phyloP scores from a whole-genome alignment of 2,888 invertebrate species.

The Dasypogon diadema region DNA sequence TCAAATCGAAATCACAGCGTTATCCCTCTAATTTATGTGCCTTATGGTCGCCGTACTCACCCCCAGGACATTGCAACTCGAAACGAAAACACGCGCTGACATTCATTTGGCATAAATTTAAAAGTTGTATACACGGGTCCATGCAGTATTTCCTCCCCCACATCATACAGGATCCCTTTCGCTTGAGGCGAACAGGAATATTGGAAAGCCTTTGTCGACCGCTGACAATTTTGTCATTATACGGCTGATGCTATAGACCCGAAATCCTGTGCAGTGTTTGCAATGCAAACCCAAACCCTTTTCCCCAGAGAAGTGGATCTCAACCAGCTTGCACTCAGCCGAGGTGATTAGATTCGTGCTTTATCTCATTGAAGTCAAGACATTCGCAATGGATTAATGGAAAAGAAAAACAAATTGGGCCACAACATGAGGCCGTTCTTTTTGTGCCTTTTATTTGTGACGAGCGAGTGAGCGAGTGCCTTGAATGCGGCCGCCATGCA shows the following conservation, averaged over 20 bases:
- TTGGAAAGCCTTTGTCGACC: neutral
- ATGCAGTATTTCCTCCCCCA: constrained; percentile 3
- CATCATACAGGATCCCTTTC: neutral
- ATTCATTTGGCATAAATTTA: constrained; percentile 52
- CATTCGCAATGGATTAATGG: constrained; percentile 35
- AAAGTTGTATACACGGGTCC: neutral
- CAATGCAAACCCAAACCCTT: neutral
- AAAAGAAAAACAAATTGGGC: constrained; percentile 1
- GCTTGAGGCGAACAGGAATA: neutral
- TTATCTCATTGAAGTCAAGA: constrained; percentile 13
- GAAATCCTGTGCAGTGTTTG: neutral
- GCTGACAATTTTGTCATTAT: constrained; percentile 18
- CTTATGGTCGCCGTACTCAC: constrained; percentile 20
- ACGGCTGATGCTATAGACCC: neutral
- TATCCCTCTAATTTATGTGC: constrained; percentile 45
- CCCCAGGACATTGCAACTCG: constrained; percentile 21
- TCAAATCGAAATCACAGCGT: constrained; percentile 40
- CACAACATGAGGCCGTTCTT: neutral
- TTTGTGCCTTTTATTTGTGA: neutral
- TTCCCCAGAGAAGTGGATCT: neutral
- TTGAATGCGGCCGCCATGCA: constrained; percentile 24
- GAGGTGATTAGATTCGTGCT: constrained; percentile 43
- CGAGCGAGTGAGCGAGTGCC: no score
- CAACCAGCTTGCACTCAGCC: neutral
- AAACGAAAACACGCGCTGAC: constrained; percentile 43